Conservation (phyloP, 2,888 invertebrate species). For the Achlya flavicornis region DNA sequence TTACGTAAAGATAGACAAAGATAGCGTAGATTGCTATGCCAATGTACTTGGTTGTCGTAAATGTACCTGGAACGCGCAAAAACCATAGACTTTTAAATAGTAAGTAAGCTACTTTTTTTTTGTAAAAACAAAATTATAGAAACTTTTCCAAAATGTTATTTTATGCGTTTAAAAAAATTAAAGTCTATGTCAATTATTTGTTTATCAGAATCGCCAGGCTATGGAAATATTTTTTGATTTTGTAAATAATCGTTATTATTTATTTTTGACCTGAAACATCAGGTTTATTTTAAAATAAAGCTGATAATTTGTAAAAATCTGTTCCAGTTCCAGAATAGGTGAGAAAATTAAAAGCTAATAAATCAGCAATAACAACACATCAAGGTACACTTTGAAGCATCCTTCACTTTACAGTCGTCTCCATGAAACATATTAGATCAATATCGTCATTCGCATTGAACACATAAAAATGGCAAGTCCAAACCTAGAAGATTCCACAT, state of each 20-base stretch:
- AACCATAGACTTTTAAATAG: neutral
- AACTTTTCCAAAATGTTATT: too few relatives aligned
- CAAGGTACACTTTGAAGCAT: neutral
- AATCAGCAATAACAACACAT: neutral
- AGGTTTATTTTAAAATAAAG: neutral
- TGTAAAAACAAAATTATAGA: neutral
- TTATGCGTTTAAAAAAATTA: too few relatives aligned
- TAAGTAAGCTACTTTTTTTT: too few relatives aligned
- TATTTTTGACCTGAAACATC: conserved; percentile 2
- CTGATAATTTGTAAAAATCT: neutral
- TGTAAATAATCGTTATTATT: conserved; percentile 30
- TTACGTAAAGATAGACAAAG: neutral
- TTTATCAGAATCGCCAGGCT: conserved; percentile 12
- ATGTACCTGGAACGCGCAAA: neutral
- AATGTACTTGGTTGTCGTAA: neutral
- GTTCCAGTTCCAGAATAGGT: neutral
- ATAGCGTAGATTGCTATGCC: neutral
- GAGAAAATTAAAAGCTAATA: neutral
- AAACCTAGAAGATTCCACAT: conserved; percentile 64
- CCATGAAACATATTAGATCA: conserved; percentile 57
- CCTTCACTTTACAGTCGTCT: conserved; percentile 18
- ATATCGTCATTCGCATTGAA: conserved; percentile 32
- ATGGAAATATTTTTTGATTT: conserved; percentile 27
- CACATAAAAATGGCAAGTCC: conserved; percentile 63
- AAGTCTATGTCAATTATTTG: conserved; percentile 8